Evolutionary conservation across 2,113 vertebrate genomes (phyloP), one percentile per base, ranked within the genome.

Genomic region (Synodontis membranacea): DNA sequence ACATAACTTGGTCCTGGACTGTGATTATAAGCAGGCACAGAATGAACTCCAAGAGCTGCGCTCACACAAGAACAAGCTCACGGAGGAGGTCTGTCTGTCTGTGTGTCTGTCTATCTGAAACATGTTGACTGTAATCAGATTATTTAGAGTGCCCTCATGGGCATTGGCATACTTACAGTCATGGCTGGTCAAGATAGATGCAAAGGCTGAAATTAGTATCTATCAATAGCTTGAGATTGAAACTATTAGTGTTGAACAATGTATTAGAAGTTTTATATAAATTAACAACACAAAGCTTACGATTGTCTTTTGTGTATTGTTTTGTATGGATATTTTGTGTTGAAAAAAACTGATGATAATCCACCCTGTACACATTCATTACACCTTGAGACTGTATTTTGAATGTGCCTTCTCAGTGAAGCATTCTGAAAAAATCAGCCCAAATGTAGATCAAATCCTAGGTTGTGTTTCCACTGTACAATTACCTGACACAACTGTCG

Each of bases 11-110:
- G 94, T 97, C 92, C 90, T 98, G 89, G 97, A 98, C 93, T 97
- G 97, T 42, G 97, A 99, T 91, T 95, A 96, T 92, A 99, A 97
- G 86, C 97, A 98, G 91, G 94, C 95, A 0, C 96, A 96, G 82
- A 93, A 97, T 89, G 96, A 94, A 87, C 91, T 97, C 86, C 96
- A 97, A 0, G 97, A 98, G 88, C 93, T 99, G 62, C 94, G 95
- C 25, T 91, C 92, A 4, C 95, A 97, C 62, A 99, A 98, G 89
- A 95, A 97, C 84, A 94, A 94, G 80, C 94, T 99, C 2, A 94
- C 90, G 25, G 96, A 99, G 82, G 97, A 99, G 95, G 98, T 99
- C 91, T 90, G 94, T 92, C 66, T 84, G 44, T 31, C 25, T 64
- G 48, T n/a, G n/a, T n/a, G n/a, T 72, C 78, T 83, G 46, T n/a